Evolutionary conservation across 1,140 invertebrate species (phyloP).

Genomic region (Heliothis virescens): DNA sequence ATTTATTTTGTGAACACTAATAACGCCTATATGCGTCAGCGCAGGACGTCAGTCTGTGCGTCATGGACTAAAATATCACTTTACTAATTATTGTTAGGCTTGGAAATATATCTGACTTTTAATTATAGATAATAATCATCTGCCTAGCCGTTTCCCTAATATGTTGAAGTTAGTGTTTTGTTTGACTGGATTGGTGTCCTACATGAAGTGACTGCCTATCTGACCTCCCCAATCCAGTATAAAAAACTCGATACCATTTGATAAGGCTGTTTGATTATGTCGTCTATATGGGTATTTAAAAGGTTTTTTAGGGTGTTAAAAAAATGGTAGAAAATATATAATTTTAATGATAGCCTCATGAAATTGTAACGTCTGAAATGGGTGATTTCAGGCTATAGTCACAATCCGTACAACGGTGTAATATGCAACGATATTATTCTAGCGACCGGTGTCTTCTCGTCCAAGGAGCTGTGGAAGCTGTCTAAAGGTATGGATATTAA

Average conservation of each 20-base stretch:
- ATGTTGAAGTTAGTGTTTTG: no score
- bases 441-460: constrained; percentile 99
- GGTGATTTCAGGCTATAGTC: constrained; percentile 93
- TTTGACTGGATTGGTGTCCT: no score
- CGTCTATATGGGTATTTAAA: background rate
- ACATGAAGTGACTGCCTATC: no score
- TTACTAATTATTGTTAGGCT: background rate
- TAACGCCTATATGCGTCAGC: background rate
- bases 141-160: no score
- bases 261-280: no score
- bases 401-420: constrained; percentile 99
- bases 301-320: no score
- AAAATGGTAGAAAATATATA: background rate
- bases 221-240: no score
- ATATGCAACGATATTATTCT: constrained; percentile 99
- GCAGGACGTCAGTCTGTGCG: background rate
- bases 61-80: background rate
- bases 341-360: constrained; percentile 47
- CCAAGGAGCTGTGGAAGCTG: constrained; percentile 98
- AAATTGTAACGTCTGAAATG: constrained; percentile 65
- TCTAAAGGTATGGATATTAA: constrained; percentile 93
- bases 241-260: no score
- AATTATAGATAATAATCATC: background rate
- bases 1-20: background rate
- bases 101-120: background rate